A percentile compares a stretch with the other conserved stretches of the same genome.
phyloP scores from a whole-genome alignment of 2,797 vertebrate genomes.

The Sus cebifrons region DNA sequence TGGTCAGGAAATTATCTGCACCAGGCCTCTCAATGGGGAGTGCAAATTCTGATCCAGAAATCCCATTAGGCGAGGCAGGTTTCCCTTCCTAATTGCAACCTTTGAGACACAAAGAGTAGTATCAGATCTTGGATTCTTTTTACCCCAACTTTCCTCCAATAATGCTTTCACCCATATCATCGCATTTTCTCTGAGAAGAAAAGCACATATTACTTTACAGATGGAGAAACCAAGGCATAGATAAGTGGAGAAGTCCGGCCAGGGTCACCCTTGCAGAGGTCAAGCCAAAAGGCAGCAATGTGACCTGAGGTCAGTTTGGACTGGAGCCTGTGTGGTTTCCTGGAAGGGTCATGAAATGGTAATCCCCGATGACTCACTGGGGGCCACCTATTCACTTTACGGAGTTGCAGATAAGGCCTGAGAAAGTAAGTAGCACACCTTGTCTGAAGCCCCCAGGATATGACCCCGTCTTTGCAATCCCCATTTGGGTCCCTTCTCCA shows the following conservation, averaged over 20 bases:
- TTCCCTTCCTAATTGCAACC: slow-evolving; percentile 63
- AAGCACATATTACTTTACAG: slow-evolving; percentile 82
- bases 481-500: not conserved
- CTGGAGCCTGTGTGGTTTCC: slow-evolving; percentile 18
- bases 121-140: slow-evolving; percentile 66
- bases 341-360: slow-evolving; percentile 43
- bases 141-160: slow-evolving; percentile 42
- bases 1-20: not conserved
- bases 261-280: slow-evolving; percentile 41
- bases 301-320: slow-evolving; percentile 63
- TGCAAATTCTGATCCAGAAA: slow-evolving; percentile 52
- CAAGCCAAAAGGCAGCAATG: slow-evolving; percentile 56
- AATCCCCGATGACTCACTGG: not conserved
- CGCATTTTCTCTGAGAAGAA: slow-evolving; percentile 71
- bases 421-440: slow-evolving; percentile 65
- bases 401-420: slow-evolving; percentile 64
- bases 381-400: slow-evolving; percentile 34
- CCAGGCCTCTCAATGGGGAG: not conserved
- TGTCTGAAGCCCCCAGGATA: not conserved
- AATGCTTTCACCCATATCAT: slow-evolving; percentile 67
- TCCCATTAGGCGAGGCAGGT: slow-evolving; percentile 53
- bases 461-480: slow-evolving; percentile 1
- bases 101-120: slow-evolving; percentile 60
- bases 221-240: slow-evolving; percentile 77
- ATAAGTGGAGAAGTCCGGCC: slow-evolving; percentile 63